A percentile compares a stretch with the other conserved stretches of the same genome.
Evolutionary conservation across 2,113 vertebrate genomes (phyloP).

Genomic region (Alligator mississippiensis): DNA sequence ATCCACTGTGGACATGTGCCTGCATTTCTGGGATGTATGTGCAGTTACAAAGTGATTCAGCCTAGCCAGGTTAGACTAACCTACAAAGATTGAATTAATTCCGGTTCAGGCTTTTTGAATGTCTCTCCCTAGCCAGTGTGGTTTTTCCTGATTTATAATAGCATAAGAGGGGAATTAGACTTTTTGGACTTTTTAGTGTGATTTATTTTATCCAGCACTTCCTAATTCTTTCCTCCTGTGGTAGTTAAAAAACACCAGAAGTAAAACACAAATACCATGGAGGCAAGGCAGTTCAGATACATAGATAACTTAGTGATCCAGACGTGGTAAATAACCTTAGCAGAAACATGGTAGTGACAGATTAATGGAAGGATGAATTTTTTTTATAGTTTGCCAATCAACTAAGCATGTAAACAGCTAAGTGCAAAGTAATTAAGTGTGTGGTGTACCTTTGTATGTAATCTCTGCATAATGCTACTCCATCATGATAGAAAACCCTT

Average conservation of each 20-base stretch:
- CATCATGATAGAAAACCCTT: conserved; percentile 5
- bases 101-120: too few relatives aligned
- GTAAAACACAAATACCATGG: background rate
- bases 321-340: background rate
- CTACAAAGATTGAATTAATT: too few relatives aligned
- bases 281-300: background rate
- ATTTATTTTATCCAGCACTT: background rate
- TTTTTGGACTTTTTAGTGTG: background rate
- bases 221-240: background rate
- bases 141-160: background rate
- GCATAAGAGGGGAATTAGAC: background rate
- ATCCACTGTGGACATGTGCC: too few relatives aligned
- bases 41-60: too few relatives aligned
- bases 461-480: conserved; percentile 14
- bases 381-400: background rate
- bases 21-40: too few relatives aligned
- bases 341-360: background rate
- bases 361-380: conserved; percentile 4
- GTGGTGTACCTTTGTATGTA: background rate
- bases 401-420: conserved; percentile 4
- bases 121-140: too few relatives aligned
- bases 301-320: background rate
- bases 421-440: background rate
- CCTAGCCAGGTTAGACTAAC: too few relatives aligned
- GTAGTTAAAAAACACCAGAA: background rate